Base-by-base conservation (phyloP, 2,888 invertebrate genomes). In the Acleris literana region DNA sequence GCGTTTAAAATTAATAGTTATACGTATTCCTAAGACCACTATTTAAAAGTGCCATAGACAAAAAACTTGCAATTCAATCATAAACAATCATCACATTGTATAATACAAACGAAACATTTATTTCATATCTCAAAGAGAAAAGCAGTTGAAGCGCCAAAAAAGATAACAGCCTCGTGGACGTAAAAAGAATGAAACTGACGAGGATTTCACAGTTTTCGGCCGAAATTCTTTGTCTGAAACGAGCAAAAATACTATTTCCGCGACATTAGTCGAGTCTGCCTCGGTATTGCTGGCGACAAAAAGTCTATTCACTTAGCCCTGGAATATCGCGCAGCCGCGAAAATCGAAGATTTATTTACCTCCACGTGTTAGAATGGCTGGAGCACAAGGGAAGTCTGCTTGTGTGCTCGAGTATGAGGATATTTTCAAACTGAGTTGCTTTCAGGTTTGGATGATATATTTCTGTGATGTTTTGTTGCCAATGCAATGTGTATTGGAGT, bases 171-270 rank as follows among this genome's bases (percentile, higher is more conserved):
- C 6, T 44, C 54, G 46, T 33, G n/a, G 17, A 51, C 22, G 20
- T 53, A 64, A 67, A 70, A 70, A 63, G 39, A 69, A 64, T 67
- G 59, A 69, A 64, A 69, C 66, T 71, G 67, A 46, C 57, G 51
- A 51, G 29, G 33, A 49, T 55, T 44, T 62, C 29, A 11, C 39
- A 39, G 39, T 39, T 39, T 33, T 39, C 43, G 29, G 46, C 61
- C n/a, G 49, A 55, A 57, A 68, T 71, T 74, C 76, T 74, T 73
- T 64, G 63, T 59, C 63, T 68, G 68, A 65, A 64, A 64, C 70
- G 63, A 65, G 67, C 69, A 64, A 71, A 68, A 75, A 76, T 72
- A 71, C 68, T 72, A 75, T 75, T 77, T 75, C 74, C 73, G 68
- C 64, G 70, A 75, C 76, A 76, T 78, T 77, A 74, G 73, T 68